Evolutionary conservation across 2,797 vertebrate genomes (phyloP).

Genomic region (Onychomys torridus): DNA sequence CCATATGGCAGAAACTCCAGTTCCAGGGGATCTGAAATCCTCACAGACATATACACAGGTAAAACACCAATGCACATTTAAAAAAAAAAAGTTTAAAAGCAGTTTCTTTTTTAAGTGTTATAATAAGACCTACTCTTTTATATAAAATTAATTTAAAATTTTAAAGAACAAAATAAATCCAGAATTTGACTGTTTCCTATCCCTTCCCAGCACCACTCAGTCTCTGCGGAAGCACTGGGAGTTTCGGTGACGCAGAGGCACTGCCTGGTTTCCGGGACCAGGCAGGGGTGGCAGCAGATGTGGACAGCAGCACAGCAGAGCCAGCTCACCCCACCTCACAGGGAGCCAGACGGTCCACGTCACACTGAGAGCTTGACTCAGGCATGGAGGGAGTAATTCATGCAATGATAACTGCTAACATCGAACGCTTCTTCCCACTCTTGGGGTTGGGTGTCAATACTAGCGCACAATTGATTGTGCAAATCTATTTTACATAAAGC

Average conservation of each 20-base stretch:
- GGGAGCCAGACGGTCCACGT: neutral
- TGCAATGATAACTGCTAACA: neutral
- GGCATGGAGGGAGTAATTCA: neutral
- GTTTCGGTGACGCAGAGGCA: neutral
- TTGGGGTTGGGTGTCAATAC: neutral
- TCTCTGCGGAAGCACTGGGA: neutral
- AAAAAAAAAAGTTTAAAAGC: neutral
- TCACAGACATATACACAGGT: neutral
- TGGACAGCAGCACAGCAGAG: neutral
- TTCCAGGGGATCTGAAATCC: neutral
- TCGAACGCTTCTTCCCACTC: neutral
- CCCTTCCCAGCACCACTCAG: neutral
- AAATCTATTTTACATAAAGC: neutral
- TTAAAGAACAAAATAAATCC: neutral
- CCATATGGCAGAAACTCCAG: too few species aligned
- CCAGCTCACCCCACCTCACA: neutral
- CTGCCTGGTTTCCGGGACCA: neutral
- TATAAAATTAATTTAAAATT: neutral
- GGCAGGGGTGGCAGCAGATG: neutral
- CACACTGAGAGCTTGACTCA: neutral
- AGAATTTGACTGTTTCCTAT: neutral
- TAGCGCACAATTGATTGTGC: neutral
- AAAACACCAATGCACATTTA: neutral
- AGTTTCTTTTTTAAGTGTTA: neutral
- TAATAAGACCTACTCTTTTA: neutral